phyloP scores from a whole-genome alignment of 2,888 invertebrate genomes.

The Cephus spinipes region DNA sequence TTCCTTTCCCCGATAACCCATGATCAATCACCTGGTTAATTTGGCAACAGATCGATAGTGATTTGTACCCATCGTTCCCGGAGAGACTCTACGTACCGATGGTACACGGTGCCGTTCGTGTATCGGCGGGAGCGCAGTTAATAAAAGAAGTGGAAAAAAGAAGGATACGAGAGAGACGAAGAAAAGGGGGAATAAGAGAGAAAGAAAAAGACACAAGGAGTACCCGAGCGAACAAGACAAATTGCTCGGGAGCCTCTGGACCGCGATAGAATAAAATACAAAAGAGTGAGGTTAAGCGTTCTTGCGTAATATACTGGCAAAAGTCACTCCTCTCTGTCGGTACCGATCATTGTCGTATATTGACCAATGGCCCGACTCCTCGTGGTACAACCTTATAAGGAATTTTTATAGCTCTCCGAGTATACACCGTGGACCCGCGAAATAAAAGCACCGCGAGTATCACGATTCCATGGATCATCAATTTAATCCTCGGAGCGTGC shows the following conservation, averaged over 20 bases:
- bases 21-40: constrained; percentile 25
- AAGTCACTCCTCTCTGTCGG: background rate
- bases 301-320: background rate
- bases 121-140: constrained; percentile 2
- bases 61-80: constrained; percentile 20
- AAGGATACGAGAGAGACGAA: constrained; percentile 6
- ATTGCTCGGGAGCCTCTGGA: background rate
- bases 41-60: constrained; percentile 26
- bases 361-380: background rate
- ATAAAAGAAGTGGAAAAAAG: background rate
- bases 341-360: background rate
- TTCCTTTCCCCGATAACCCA: background rate
- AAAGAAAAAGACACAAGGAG: constrained; percentile 6
- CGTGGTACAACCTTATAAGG: background rate
- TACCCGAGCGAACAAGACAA: background rate
- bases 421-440: background rate
- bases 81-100: background rate
- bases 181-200: background rate
- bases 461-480: constrained; percentile 48
- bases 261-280: background rate
- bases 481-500: constrained; percentile 37
- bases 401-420: background rate
- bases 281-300: background rate
- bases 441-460: constrained; percentile 9
- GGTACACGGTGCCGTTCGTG: constrained; percentile 8